Base-by-base conservation (phyloP, 2,113 vertebrate species). In the Bambusicola thoracicus region DNA sequence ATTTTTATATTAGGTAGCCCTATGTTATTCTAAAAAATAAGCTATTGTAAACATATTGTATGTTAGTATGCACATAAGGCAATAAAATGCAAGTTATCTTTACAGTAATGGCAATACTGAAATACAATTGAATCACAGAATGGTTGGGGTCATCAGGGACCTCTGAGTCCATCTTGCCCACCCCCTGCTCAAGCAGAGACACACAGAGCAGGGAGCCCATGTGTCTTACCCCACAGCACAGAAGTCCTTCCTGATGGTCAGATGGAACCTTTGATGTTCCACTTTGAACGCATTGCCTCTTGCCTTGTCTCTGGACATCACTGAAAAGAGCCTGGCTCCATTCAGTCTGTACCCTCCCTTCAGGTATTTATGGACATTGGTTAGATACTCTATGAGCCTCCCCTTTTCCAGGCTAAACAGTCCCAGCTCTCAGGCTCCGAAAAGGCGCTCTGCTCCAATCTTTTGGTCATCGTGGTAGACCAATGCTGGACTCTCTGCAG, bases 31-130 rank as follows among this genome's bases (percentile, higher is more conserved):
- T 25, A 1, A 65, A 30, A 84, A 49, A 5, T 56, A 83, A 53
- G 6, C 25, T 88, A 4, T 74, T n/a, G 2, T 22, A 67, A 78
- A 46, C 2, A 0, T 34, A 32, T 65, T 10, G 12, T 34, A 32
- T 40, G 0, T 8, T 53, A 61, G 20, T 38, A 24, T 29, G 59
- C 10, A 11, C 17, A 29, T 36, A 25, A 63, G 59, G 9, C 7
- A 53, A 46, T 36, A 44, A 81, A 84, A 49, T 5, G 12, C 10
- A 49, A 73, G 8, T 15, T 58, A 12, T 29, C 27, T 53, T 53
- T 30, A 53, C 27, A 53, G 51, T 29, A 53, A 53, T 5, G 38
- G 10, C 2, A 58, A 21, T 40, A 20, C 0, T 61, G 49, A 76
- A 27, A 65, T 53, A 73, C 5, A 11, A 2, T 21, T 38, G 34